phyloP scores from a whole-genome alignment of 2,797 vertebrate genomes.

The Enteromius treurensis region DNA sequence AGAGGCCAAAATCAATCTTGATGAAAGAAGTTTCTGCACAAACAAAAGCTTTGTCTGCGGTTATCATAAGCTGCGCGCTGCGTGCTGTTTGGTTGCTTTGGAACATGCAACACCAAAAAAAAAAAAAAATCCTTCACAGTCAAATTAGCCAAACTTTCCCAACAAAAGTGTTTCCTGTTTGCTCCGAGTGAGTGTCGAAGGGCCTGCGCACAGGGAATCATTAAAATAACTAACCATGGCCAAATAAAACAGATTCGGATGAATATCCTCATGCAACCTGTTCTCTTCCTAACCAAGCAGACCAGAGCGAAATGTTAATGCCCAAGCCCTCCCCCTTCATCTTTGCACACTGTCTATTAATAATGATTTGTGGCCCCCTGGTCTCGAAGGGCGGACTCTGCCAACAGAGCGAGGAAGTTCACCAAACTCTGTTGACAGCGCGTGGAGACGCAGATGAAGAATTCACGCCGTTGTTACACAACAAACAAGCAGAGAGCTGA shows the following conservation, averaged over 20 bases:
- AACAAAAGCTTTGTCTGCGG: conserved; percentile 24
- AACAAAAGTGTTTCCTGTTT: conserved; percentile 53
- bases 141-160: conserved; percentile 36
- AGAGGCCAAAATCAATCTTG: conserved; percentile 44
- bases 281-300: conserved; percentile 52
- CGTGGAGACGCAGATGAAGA: conserved; percentile 37
- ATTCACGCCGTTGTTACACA: conserved; percentile 62
- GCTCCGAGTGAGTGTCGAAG: conserved; percentile 23
- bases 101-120: neutral
- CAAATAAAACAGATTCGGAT: conserved; percentile 50
- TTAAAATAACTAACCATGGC: conserved; percentile 36
- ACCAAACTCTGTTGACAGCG: conserved; percentile 64
- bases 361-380: conserved; percentile 61
- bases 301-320: conserved; percentile 38
- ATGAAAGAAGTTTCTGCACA: conserved; percentile 29
- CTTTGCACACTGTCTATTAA: conserved; percentile 33
- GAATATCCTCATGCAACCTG: conserved; percentile 62
- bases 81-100: conserved; percentile 35
- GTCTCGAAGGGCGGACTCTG: conserved; percentile 50
- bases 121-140: neutral
- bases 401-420: conserved; percentile 65
- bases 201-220: conserved; percentile 26
- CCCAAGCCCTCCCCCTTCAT: neutral
- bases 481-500: conserved; percentile 58
- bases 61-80: neutral